Evolutionary conservation across 2,113 vertebrate species (phyloP).

Genomic region (Syrmaticus mikado): DNA sequence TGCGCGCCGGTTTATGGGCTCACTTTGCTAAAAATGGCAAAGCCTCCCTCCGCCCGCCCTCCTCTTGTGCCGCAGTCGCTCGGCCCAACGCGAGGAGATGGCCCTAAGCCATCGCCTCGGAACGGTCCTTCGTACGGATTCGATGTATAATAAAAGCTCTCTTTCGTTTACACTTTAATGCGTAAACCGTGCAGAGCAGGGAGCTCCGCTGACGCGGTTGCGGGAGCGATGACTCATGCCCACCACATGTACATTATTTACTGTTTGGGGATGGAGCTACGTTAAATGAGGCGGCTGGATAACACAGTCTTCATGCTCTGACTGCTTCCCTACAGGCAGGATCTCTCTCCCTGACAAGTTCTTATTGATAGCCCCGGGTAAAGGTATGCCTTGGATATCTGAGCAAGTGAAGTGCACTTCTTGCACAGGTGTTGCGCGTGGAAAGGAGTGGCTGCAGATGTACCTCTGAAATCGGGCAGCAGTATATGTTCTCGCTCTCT

Average conservation of each 20-base stretch:
- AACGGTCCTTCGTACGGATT: not conserved
- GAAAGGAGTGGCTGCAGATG: not conserved
- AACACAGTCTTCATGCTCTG: conserved; percentile 24
- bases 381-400: not conserved
- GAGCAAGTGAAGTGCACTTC: not conserved
- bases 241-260: conserved; percentile 36
- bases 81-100: not conserved
- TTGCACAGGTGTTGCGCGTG: not conserved
- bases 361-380: not conserved
- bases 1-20: rapidly evolving
- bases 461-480: not conserved
- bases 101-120: not conserved
- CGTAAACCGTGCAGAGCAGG: not conserved
- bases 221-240: conserved; percentile 40
- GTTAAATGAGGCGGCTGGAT: conserved; percentile 19
- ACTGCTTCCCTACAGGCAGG: not conserved
- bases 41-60: not conserved
- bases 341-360: not conserved
- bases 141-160: not conserved
- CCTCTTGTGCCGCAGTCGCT: not conserved
- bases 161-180: conserved; percentile 16
- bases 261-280: not conserved
- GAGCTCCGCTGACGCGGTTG: not conserved
- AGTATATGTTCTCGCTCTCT: not conserved
- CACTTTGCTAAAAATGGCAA: not conserved